Conservation (phyloP, 1,140 invertebrate genomes). For the Diachasma alloeum region DNA sequence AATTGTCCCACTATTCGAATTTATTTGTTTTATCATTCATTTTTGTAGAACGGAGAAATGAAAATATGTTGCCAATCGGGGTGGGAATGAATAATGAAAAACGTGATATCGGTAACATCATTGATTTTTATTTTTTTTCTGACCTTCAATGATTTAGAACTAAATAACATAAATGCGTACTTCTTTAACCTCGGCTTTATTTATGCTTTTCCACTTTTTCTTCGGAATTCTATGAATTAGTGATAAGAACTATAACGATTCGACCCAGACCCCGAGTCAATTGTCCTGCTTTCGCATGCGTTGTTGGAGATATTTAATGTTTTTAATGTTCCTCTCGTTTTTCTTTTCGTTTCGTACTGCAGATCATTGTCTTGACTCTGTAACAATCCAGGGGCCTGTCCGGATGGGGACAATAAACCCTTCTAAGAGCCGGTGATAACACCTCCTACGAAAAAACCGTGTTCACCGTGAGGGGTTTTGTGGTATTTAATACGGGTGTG, state of each 20-base stretch:
- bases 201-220: conserved; percentile 50
- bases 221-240: conserved; percentile 23
- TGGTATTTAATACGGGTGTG: neutral
- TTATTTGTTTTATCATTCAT: neutral
- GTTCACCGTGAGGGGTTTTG: neutral
- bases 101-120: conserved; percentile 52
- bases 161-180: conserved; percentile 64
- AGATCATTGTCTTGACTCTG: neutral
- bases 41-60: neutral
- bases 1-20: neutral
- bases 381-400: neutral
- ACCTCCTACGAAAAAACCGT: conserved; percentile 1
- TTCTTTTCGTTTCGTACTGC: neutral
- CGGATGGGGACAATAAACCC: neutral
- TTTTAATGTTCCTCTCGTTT: neutral
- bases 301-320: conserved; percentile 24
- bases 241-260: conserved; percentile 59
- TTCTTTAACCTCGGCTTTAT: conserved; percentile 53
- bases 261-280: conserved; percentile 45
- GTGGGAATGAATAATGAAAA: neutral
- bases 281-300: neutral
- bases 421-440: neutral
- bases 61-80: neutral
- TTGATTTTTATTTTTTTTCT: conserved; percentile 59
- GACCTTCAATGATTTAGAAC: conserved; percentile 53